Conservation (phyloP, 1,140 invertebrate species). For the Cotesia vestalis region DNA sequence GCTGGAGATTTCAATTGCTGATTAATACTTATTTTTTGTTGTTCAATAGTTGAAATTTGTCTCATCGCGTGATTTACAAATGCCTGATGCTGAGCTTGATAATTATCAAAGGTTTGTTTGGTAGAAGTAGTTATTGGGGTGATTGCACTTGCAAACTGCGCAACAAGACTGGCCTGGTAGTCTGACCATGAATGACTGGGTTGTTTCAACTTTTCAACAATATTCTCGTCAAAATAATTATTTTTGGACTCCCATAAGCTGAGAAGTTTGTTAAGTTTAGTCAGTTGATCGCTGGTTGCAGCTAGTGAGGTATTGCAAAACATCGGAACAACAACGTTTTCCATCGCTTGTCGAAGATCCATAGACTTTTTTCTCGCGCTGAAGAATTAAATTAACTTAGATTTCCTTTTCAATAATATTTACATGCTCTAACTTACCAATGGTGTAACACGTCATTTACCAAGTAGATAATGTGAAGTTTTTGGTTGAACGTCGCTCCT, state of each 20-base stretch:
- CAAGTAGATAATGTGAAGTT: conserved; percentile 96
- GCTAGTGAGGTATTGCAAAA: conserved; percentile 90
- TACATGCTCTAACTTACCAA: conserved; percentile 77
- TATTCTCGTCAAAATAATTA: conserved; percentile 88
- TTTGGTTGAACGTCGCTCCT: conserved; percentile 84
- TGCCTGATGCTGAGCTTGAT: conserved; percentile 93
- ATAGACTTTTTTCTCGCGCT: conserved; percentile 94
- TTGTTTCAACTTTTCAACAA: conserved; percentile 85
- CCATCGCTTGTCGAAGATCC: conserved; percentile 89
- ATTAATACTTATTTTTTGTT: conserved; percentile 80
- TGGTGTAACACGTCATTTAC: conserved; percentile 98
- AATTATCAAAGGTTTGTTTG: conserved; percentile 81
- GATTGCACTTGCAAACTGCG: conserved; percentile 79
- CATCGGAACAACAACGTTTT: conserved; percentile 94
- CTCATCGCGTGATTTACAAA: conserved; percentile 91
- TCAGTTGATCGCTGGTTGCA: conserved; percentile 85
- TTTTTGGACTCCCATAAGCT: conserved; percentile 95
- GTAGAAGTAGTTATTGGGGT: conserved; percentile 78
- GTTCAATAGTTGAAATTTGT: conserved; percentile 84
- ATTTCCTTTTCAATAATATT: conserved; percentile 24
- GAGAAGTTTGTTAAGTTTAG: conserved; percentile 90
- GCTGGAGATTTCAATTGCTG: conserved; percentile 69
- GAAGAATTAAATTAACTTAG: conserved; percentile 55
- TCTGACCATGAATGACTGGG: conserved; percentile 82
- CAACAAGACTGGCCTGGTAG: conserved; percentile 83